Conservation (phyloP, 2,888 invertebrate species). For the Physocephala rufipes region DNA sequence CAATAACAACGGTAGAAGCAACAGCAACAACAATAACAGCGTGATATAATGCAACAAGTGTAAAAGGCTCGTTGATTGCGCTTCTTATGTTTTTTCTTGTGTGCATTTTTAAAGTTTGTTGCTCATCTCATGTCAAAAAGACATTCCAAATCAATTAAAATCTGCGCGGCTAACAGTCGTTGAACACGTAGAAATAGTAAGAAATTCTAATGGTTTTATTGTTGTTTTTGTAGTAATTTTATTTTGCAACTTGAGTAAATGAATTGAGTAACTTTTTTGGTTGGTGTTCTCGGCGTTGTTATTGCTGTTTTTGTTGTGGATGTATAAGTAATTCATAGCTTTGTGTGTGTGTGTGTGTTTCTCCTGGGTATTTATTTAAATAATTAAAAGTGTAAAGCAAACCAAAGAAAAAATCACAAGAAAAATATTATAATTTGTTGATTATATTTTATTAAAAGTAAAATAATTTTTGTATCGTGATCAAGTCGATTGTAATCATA, state of each 20-base stretch:
- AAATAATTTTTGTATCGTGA: not conserved
- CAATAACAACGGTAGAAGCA: slow-evolving; percentile 7
- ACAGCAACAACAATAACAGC: slow-evolving; percentile 6
- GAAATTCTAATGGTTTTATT: slow-evolving; percentile 14
- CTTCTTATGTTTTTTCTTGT: not conserved
- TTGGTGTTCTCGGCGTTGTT: slow-evolving; percentile 16
- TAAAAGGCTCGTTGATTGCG: not conserved
- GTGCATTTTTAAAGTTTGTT: slow-evolving; percentile 11
- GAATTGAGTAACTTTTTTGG: not conserved
- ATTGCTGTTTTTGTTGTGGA: slow-evolving; percentile 12
- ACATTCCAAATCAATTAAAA: slow-evolving; percentile 51
- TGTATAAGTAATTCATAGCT: slow-evolving; percentile 8
- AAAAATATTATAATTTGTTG: not conserved
- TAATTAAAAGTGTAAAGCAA: not conserved
- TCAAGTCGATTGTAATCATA: slow-evolving; percentile 6
- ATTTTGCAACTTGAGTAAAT: not conserved
- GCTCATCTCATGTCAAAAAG: slow-evolving; percentile 45
- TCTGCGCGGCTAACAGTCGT: slow-evolving; percentile 45
- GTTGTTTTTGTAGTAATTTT: slow-evolving; percentile 13
- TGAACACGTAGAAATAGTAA: slow-evolving; percentile 40
- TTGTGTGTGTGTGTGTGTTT: not conserved
- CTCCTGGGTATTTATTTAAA: not conserved
- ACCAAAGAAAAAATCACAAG: not conserved
- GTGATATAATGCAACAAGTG: slow-evolving; percentile 22
- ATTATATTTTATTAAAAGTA: not conserved